A percentile compares a stretch with the other conserved stretches of the same genome.
Conservation (phyloP, 2,888 invertebrate species). For the Euzetes globulus region DNA sequence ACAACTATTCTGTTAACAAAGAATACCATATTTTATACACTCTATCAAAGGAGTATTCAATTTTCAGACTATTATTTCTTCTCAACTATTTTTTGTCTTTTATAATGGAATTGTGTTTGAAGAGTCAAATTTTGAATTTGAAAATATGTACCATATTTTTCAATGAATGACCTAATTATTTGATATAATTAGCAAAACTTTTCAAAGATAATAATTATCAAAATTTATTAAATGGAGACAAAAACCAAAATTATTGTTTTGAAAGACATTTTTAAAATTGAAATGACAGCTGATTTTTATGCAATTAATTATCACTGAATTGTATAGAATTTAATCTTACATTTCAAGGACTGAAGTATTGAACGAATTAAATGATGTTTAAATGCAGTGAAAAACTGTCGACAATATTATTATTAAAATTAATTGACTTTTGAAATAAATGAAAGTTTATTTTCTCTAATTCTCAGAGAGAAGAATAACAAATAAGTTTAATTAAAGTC, state of each 20-base stretch:
- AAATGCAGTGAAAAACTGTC: not conserved
- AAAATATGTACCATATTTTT: too few species aligned
- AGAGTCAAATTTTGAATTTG: not conserved
- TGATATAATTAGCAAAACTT: too few species aligned
- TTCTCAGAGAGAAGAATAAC: not conserved
- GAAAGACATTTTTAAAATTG: too few species aligned
- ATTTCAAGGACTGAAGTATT: not conserved
- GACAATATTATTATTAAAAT: not conserved
- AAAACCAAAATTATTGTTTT: too few species aligned
- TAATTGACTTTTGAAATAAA: not conserved
- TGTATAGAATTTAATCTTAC: not conserved
- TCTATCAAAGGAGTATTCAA: not conserved
- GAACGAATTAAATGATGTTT: not conserved
- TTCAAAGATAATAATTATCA: too few species aligned
- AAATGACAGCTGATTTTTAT: too few species aligned
- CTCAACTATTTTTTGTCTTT: not conserved
- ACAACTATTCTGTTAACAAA: not conserved
- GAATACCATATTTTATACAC: constrained; percentile 14
- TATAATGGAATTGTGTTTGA: not conserved
- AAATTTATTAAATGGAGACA: too few species aligned
- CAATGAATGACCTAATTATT: too few species aligned
- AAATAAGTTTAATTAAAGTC: constrained; percentile 10
- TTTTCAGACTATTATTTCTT: not conserved
- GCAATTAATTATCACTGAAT: too few species aligned
- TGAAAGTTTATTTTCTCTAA: not conserved